Base-by-base conservation (phyloP, 1,140 invertebrate species). In the Caerostris extrusa region DNA sequence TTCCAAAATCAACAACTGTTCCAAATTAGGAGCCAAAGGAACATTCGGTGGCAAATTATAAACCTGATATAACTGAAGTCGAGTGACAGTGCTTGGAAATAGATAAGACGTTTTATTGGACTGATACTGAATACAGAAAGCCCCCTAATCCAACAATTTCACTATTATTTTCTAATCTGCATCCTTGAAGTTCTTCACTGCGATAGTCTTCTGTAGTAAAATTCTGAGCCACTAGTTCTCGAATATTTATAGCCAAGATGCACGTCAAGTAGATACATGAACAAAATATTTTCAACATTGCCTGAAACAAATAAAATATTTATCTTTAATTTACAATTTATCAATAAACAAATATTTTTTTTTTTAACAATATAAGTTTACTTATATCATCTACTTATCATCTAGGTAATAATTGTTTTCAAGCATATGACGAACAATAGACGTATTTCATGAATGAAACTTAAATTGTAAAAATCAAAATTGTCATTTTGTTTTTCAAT, bases 11-110 rank as follows among this genome's bases (percentile, higher is more conserved):
- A 55, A 53, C 34, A 89, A n/a, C 60, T 67, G 12, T 7, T 69
- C 50, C 7, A 89, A 55, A 55, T 89, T 58, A 7, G 87, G 87
- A 3, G 64, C 87, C 55, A 89, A 89, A 3, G 87, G 53, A 17
- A 7, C n/a, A 55, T 67, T 34, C 10, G 61, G 7, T 4, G 64
- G 53, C 19, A 89, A 89, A 69, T 69, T 69, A 7, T 53, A 55
- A 17, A 56, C 55, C 7, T 34, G 17, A 14, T 56, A 55, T 8
- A 89, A 55, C 53, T 89, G 61, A 56, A 89, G 64, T 34, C 53
- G 61, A 67, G 14, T 56, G 14, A 53, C 55, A n/a, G 7, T 55
- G n/a, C 6, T 17, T 56, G 87, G 87, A 7, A 89, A 56, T 14
- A 10, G 5, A 17, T 55, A 55, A 7, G 87, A 19, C 5, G 87